Evolutionary conservation across 2,113 vertebrate genomes (phyloP), one percentile per base, ranked within the genome.

Genomic region (Triplophysa siluroides): DNA sequence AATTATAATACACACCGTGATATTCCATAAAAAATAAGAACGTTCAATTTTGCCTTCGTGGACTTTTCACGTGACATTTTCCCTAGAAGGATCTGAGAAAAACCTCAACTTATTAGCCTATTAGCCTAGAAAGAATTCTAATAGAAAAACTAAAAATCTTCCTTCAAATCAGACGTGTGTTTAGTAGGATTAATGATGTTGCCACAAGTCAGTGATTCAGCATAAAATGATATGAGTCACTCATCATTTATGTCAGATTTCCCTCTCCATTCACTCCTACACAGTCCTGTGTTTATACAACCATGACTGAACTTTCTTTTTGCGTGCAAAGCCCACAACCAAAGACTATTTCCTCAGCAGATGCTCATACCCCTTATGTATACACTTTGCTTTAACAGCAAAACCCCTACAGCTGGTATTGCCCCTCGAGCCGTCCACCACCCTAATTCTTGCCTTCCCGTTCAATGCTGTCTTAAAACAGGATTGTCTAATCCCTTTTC

Each of bases 191-290:
- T 54, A 69, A 47, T 45, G 47, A 72, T 52, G 50, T 52, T 26
- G 26, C 19, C 65, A 76, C 69, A 67, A 69, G 70, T 69, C 45
- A 65, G 24, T 83, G 72, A 80, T 52, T 83, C 66, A 80, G 73
- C 45, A 12, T 41, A 23, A 21, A 38, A 54, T 56, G 33, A 64
- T 18, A 75, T 83, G 82, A 83, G 77, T 80, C 82, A 76, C 33
- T 11, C 33, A 70, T 60, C 14, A 24, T 29, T 78, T 11, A 38
- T 47, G 24, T 56, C 67, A 45, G 19, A 58, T 23, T 69, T 14
- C 12, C 58, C 50, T 29, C 29, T 33, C n/a, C 54, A 50, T 38
- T 11, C 38, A 83, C 71, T 83, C 67, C 78, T 45, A 77, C 45
- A 61, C 18, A 12, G 18, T 1, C 23, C 41, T 68, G 41, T 72